phyloP scores from a whole-genome alignment of 30 jellyfish, hydroid and myxozoan species.

The Hydra vulgaris region DNA sequence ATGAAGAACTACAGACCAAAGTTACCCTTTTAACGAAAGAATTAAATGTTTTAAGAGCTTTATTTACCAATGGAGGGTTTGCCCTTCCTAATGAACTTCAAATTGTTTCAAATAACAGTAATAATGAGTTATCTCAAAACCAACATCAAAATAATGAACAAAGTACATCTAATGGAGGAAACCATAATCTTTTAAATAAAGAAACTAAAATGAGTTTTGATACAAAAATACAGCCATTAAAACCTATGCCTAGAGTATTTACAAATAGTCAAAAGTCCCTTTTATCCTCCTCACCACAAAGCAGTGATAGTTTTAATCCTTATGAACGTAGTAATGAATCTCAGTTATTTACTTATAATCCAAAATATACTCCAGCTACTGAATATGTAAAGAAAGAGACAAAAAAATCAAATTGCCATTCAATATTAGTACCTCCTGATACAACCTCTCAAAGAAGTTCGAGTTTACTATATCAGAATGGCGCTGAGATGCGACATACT shows the following conservation, averaged over 20 bases:
- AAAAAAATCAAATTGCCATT: background rate
- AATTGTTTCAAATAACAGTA: conserved; percentile 16
- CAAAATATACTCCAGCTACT: background rate
- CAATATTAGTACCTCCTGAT: conserved; percentile 10
- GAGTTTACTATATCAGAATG: background rate
- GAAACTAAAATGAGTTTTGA: background rate
- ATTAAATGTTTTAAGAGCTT: conserved; percentile 72
- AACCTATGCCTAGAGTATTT: conserved; percentile 21
- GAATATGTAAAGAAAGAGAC: conserved; percentile 13
- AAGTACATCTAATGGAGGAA: background rate
- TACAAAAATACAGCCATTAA: conserved; percentile 14
- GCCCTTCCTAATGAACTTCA: conserved; percentile 86
- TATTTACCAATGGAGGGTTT: conserved; percentile 93
- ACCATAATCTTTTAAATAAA: background rate
- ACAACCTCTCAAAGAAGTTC: conserved; percentile 11
- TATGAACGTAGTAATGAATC: background rate
- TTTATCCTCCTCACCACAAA: background rate
- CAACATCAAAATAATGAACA: background rate
- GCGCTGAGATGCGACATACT: conserved; percentile 18
- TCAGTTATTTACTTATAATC: background rate
- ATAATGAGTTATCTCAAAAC: background rate
- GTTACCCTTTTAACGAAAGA: conserved; percentile 80
- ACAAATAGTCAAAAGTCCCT: background rate
- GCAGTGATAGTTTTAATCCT: background rate
- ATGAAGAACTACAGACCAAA: conserved; percentile 67